Conservation (phyloP, 2,797 vertebrate species). For the Lepilemur ruficaudatus region DNA sequence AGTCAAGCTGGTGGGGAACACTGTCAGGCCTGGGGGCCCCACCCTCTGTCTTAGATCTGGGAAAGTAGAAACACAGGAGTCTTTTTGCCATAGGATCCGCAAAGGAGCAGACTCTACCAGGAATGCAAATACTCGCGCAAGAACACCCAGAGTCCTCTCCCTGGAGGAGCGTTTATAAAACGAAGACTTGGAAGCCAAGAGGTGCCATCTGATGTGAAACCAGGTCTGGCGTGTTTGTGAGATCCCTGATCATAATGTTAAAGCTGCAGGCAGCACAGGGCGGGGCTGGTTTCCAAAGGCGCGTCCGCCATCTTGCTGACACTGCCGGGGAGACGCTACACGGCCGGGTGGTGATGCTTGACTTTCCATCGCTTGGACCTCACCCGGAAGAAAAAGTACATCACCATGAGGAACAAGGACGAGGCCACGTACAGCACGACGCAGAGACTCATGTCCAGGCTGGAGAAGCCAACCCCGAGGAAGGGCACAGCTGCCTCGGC, state of each 20-base stretch:
- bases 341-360: conserved; percentile 82
- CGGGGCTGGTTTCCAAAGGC: neutral
- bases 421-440: conserved; percentile 93
- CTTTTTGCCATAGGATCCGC: conserved; percentile 49
- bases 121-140: neutral
- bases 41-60: conserved; percentile 23
- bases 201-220: neutral
- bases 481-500: conserved; percentile 81
- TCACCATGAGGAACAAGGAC: conserved; percentile 92
- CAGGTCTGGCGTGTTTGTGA: conserved; percentile 60
- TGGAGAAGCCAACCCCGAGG: conserved; percentile 92
- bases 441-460: conserved; percentile 97
- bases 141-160: neutral
- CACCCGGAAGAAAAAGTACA: conserved; percentile 95
- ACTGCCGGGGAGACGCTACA: conserved; percentile 77
- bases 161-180: conserved; percentile 34
- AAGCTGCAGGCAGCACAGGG: conserved; percentile 58
- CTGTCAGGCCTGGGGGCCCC: conserved; percentile 7
- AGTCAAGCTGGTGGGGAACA: neutral
- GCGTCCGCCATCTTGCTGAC: neutral
- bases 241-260: conserved; percentile 79
- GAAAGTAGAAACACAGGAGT: conserved; percentile 25
- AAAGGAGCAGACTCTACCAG: neutral
- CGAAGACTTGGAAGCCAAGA: neutral
- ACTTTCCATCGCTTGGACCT: conserved; percentile 91